Percentiles rank a stretch among this genome's conserved stretches.
phyloP scores from a whole-genome alignment of 1,140 invertebrate genomes.

The Danaus plexippus region DNA sequence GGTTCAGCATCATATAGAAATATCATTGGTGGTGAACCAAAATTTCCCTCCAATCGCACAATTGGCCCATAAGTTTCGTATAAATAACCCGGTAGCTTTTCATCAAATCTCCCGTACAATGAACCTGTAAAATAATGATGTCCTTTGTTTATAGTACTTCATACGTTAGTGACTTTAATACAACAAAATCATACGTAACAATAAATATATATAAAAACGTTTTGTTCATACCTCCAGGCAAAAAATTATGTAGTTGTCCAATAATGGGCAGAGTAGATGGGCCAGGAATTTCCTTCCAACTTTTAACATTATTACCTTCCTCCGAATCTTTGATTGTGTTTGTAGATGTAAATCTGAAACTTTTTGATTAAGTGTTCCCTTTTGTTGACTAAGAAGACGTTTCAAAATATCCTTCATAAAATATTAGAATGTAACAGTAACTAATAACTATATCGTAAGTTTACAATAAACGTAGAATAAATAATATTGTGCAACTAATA shows the following conservation, averaged over 20 bases:
- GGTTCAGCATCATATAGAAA: slow-evolving; percentile 33
- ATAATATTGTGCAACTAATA: no score
- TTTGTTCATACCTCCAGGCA: slow-evolving; percentile 34
- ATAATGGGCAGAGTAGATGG: slow-evolving; percentile 36
- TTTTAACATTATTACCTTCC: slow-evolving; percentile 24
- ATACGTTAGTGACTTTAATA: no score
- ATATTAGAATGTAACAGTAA: no score
- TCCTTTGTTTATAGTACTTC: no score
- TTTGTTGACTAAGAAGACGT: no score
- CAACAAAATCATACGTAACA: slow-evolving; percentile 1
- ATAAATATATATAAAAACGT: neutral
- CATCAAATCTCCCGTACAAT: slow-evolving; percentile 8
- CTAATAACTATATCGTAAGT: no score
- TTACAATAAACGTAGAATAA: no score
- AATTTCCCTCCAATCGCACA: slow-evolving; percentile 23
- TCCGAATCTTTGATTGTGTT: neutral
- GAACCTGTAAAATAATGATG: slow-evolving; percentile 18
- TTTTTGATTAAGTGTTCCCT: no score
- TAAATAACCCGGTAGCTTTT: slow-evolving; percentile 13
- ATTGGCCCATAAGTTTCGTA: slow-evolving; percentile 40
- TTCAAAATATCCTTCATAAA: no score
- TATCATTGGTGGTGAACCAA: slow-evolving; percentile 24
- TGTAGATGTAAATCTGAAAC: slow-evolving; percentile 8
- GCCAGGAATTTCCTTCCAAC: slow-evolving; percentile 45
- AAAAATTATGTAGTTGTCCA: slow-evolving; percentile 32